Evolutionary conservation across 2,888 invertebrate species (phyloP).

Genomic region (Leistus spinibarbis): DNA sequence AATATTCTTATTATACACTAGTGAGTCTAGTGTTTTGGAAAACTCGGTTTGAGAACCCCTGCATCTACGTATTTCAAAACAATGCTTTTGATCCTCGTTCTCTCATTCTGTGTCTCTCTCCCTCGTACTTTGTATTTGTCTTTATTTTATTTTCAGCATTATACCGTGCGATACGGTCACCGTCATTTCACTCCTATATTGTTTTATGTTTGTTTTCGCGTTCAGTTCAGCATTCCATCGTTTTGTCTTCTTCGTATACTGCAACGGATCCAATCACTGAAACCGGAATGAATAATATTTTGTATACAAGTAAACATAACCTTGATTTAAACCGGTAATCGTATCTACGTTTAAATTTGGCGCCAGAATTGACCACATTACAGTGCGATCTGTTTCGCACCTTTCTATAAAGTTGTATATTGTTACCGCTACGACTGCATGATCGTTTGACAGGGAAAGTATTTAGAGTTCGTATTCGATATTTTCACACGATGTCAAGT

Average conservation of each 20-base stretch:
- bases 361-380: not conserved
- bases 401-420: not conserved
- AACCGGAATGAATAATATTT: not conserved
- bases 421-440: not conserved
- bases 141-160: not conserved
- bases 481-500: conserved; percentile 39
- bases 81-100: conserved; percentile 29
- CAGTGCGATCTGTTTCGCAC: not conserved
- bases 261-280: not conserved
- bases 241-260: not conserved
- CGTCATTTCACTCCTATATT: conserved; percentile 15
- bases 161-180: conserved; percentile 5
- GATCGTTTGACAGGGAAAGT: conserved; percentile 30
- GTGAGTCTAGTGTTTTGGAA: too few relatives aligned
- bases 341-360: not conserved
- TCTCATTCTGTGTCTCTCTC: conserved; percentile 4
- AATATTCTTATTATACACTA: too few relatives aligned
- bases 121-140: not conserved
- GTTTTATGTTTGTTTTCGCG: not conserved
- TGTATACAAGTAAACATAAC: not conserved
- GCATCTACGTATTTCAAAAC: conserved; percentile 23
- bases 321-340: not conserved
- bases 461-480: conserved; percentile 26
- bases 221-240: not conserved
- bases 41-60: not conserved